phyloP scores from a whole-genome alignment of 2,797 vertebrate genomes.

The Pangasius mekongensis region DNA sequence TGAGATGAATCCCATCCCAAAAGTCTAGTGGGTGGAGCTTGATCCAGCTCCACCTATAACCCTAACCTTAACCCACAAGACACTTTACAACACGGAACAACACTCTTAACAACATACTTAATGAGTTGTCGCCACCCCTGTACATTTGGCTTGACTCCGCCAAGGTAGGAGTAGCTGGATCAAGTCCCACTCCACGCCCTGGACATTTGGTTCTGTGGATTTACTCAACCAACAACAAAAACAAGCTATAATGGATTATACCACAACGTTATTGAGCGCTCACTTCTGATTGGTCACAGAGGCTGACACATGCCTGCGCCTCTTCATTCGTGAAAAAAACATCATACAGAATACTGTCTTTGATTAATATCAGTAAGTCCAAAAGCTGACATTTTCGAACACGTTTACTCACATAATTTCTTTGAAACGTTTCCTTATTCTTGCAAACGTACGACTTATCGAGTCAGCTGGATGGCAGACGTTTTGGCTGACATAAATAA shows the following conservation, averaged over 20 bases:
- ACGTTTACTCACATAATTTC: neutral
- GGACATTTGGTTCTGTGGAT: neutral
- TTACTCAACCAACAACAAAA: neutral
- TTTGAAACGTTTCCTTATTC: neutral
- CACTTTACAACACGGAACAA: neutral
- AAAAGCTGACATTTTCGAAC: neutral
- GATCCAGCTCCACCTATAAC: neutral
- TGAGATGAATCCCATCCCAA: neutral
- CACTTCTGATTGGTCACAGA: neutral
- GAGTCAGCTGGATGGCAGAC: constrained; percentile 1
- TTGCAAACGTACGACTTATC: neutral
- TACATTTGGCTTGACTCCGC: neutral
- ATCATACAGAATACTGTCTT: neutral
- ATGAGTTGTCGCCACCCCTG: neutral
- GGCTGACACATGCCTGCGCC: neutral
- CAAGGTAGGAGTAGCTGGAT: neutral
- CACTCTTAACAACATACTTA: neutral
- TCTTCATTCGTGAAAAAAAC: neutral
- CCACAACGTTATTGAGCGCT: neutral
- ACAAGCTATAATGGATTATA: neutral
- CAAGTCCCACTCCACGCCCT: neutral
- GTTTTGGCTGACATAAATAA: neutral
- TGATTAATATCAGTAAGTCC: neutral
- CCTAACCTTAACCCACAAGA: neutral
- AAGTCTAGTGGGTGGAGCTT: neutral